A percentile compares a stretch with the other conserved stretches of the same genome.
phyloP scores from a whole-genome alignment of 2,113 vertebrate genomes.

The Hystrix brachyura region DNA sequence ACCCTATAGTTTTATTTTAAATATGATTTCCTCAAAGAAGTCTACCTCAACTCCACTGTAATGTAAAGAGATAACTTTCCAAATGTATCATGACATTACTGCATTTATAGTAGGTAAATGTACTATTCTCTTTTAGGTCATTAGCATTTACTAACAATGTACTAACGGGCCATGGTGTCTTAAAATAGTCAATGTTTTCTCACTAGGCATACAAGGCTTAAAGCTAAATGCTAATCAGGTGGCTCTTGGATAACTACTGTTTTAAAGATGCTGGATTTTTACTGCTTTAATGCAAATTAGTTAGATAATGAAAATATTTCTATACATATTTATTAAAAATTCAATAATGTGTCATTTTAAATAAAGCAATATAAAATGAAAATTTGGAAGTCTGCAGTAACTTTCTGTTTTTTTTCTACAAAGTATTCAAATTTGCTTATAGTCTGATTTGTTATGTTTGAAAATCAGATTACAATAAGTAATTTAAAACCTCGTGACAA shows the following conservation, averaged over 20 bases:
- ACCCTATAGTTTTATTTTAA: slow-evolving; percentile 37
- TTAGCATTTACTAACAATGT: neutral
- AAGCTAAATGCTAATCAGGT: neutral
- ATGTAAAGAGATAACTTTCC: neutral
- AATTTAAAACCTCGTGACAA: neutral
- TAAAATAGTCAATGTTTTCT: slow-evolving; percentile 19
- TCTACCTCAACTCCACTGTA: neutral
- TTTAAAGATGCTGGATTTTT: slow-evolving; percentile 38
- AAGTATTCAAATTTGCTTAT: neutral
- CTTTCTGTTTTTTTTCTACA: slow-evolving; percentile 20
- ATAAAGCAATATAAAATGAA: neutral
- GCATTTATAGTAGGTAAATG: neutral
- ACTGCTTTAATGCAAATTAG: slow-evolving; percentile 21
- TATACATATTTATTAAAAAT: neutral
- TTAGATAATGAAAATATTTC: slow-evolving; percentile 41
- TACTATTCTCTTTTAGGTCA: neutral
- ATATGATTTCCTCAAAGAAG: slow-evolving; percentile 20
- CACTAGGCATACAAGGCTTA: neutral
- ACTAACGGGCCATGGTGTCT: neutral
- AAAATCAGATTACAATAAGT: neutral
- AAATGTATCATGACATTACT: neutral
- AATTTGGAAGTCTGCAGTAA: slow-evolving; percentile 10
- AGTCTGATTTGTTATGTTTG: neutral
- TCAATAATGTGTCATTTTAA: slow-evolving; percentile 20
- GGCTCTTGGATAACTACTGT: neutral